Conservation (phyloP, 2,797 vertebrate genomes). For the Ctenopoma multispine region DNA sequence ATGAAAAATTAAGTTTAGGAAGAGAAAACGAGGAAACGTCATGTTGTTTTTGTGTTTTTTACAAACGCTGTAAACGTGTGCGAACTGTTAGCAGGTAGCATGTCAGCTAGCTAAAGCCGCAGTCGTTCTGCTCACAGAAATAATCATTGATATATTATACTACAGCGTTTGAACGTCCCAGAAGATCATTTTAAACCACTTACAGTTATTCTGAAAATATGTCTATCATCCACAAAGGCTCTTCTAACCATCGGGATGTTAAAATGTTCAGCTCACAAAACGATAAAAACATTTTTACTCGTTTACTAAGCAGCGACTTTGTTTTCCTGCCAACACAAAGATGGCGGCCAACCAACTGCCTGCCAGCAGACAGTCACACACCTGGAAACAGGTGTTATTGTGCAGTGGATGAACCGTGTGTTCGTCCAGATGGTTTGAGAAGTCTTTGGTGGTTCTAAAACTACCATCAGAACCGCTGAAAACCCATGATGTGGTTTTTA, state of each 20-base stretch:
- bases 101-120: neutral
- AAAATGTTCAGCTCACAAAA: too few species aligned
- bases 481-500: too few species aligned
- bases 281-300: neutral
- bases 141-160: too few species aligned
- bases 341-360: neutral
- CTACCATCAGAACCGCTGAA: neutral
- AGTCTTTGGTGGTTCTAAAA: neutral
- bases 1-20: neutral
- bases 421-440: neutral
- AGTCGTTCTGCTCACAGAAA: too few species aligned
- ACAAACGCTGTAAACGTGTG: neutral
- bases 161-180: too few species aligned
- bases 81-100: neutral
- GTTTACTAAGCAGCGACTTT: neutral
- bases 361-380: neutral
- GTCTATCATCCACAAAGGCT: neutral
- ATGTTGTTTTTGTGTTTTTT: neutral
- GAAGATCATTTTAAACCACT: too few species aligned
- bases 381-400: neutral
- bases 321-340: neutral
- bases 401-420: too few species aligned
- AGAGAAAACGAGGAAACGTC: neutral
- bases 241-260: neutral
- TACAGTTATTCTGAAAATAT: neutral